Conservation (phyloP, 2,113 vertebrate species). For the Ornithorhynchus anatinus region DNA sequence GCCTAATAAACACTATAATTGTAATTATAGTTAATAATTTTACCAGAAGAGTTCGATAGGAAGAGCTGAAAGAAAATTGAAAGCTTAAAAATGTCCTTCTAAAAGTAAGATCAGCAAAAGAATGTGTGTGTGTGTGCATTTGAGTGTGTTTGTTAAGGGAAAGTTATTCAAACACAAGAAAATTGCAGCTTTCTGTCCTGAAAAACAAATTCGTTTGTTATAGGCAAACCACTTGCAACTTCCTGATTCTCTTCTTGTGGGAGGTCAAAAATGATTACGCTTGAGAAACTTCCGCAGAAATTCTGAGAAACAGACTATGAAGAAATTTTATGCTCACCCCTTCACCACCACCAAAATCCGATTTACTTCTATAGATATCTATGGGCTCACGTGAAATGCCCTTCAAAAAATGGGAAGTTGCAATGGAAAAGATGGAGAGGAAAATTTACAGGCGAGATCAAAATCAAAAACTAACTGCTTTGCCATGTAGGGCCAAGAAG, state of each 20-base stretch:
- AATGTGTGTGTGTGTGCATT: not conserved
- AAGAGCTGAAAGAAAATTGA: no score
- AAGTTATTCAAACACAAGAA: not conserved
- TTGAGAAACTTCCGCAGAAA: conserved; percentile 50
- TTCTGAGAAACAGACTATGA: conserved; percentile 65
- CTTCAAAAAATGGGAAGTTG: conserved; percentile 11
- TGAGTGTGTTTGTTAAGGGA: not conserved
- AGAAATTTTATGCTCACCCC: conserved; percentile 38
- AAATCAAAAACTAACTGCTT: not conserved
- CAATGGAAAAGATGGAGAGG: conserved; percentile 7
- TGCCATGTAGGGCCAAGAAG: no score
- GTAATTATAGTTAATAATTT: no score
- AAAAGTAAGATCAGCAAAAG: not conserved
- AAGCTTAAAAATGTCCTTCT: no score
- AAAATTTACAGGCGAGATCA: conserved; percentile 12
- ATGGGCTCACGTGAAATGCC: not conserved
- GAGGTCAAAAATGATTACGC: conserved; percentile 59
- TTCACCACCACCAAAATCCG: not conserved
- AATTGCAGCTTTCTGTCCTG: no score
- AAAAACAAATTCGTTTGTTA: conserved; percentile 15
- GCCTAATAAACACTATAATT: no score
- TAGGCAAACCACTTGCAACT: conserved; percentile 28
- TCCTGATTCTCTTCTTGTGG: no score
- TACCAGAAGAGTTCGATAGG: no score
- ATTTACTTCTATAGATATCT: not conserved